Conservation (phyloP, 2,113 vertebrate genomes). For the Tragulus kanchil region DNA sequence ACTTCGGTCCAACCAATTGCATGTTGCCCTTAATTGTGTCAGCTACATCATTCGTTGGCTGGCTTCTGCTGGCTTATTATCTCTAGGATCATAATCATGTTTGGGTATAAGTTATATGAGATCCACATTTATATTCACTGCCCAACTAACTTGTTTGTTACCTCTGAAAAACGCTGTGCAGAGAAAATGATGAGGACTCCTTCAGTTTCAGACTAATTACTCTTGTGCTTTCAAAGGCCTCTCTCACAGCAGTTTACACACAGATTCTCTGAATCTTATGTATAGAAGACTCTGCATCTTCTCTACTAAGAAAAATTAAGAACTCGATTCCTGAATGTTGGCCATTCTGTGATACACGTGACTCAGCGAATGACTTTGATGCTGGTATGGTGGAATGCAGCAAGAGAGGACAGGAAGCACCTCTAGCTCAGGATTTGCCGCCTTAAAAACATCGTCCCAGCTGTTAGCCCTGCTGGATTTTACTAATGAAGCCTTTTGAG, state of each 20-base stretch:
- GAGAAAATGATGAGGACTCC: background rate
- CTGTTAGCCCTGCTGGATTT: background rate
- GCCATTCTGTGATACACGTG: background rate
- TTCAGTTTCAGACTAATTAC: background rate
- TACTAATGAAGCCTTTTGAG: background rate
- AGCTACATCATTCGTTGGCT: background rate
- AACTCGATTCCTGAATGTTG: background rate
- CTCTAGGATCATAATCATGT: background rate
- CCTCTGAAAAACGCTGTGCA: conserved; percentile 9
- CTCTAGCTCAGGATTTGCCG: background rate
- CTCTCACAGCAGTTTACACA: background rate
- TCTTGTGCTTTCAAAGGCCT: background rate
- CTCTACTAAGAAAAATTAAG: background rate
- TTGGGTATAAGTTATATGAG: background rate
- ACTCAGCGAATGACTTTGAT: background rate
- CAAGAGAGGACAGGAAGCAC: background rate
- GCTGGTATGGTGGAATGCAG: background rate
- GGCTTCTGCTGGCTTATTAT: background rate
- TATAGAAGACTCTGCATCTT: background rate
- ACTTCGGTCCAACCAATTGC: background rate
- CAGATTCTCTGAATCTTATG: background rate
- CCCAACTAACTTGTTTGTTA: background rate
- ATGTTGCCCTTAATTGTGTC: background rate
- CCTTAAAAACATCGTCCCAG: background rate
- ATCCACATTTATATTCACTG: background rate